These are phyloP conservation scores for Aphidius ervi DNA, from an alignment of 1,140 invertebrate species.

Conservation along the genomic window DNA sequence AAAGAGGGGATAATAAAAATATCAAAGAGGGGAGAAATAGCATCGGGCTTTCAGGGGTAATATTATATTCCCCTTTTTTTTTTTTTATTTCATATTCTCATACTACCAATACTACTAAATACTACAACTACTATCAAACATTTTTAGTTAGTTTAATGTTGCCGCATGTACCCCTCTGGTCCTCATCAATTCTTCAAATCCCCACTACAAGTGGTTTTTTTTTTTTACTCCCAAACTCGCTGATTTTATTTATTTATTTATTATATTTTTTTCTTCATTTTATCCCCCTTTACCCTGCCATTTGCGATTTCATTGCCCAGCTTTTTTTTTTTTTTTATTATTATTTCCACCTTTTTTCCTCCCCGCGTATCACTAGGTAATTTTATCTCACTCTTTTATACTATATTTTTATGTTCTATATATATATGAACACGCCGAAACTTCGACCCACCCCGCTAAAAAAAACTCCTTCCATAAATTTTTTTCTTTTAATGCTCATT, in stretches of 20 bases:
- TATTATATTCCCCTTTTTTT: too few species aligned
- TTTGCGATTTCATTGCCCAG: conserved; percentile 23
- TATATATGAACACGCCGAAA: too few species aligned
- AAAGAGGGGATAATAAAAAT: conserved; percentile 22
- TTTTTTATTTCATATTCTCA: conserved; percentile 33
- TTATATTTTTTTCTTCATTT: conserved; percentile 14
- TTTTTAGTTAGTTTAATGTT: background rate
- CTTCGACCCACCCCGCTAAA: too few species aligned
- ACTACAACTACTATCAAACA: conserved; percentile 7
- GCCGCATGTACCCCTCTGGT: conserved; percentile 29
- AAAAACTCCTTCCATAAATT: conserved; percentile 21
- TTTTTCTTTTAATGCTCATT: conserved; percentile 18
- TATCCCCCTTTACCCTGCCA: conserved; percentile 28
- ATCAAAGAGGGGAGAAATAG: conserved; percentile 16
- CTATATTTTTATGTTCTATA: too few species aligned
- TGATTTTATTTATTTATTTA: conserved; percentile 7
- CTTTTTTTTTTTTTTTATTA: conserved; percentile 6
- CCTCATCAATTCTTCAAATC: conserved; percentile 41
- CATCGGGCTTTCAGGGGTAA: conserved; percentile 35
- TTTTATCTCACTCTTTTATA: conserved; percentile 15
- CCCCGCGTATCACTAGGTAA: conserved; percentile 12
- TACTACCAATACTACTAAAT: conserved; percentile 6
- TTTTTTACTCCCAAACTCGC: conserved; percentile 17
- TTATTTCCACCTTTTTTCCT: background rate
- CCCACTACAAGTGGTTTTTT: conserved; percentile 32